These are phyloP conservation scores for Mythimna ferrago DNA, from an alignment of 2,888 invertebrate genomes.

Conservation along the genomic window DNA sequence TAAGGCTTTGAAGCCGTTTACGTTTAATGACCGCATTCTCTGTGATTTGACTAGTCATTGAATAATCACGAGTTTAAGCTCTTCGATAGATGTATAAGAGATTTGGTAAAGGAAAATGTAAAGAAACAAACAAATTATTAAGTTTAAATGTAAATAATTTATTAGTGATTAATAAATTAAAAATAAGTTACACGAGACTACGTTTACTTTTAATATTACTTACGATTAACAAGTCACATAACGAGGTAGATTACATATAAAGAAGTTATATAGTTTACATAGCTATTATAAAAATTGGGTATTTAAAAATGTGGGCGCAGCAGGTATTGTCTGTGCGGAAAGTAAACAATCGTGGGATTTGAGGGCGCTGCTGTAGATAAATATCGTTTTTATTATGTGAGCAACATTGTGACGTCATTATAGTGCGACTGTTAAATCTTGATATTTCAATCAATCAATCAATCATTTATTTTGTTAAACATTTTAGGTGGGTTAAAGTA, in stretches of 20 bases:
- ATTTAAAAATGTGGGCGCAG: neutral
- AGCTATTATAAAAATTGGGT: neutral
- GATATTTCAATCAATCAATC: too few species aligned
- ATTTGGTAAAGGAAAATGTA: neutral
- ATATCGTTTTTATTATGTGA: too few species aligned
- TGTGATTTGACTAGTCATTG: neutral
- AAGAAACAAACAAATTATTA: neutral
- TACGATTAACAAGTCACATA: slow-evolving; percentile 33
- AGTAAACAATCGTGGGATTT: too few species aligned
- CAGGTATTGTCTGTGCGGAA: too few species aligned
- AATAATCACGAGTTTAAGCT: neutral
- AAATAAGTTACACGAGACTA: slow-evolving; percentile 39
- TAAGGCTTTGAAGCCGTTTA: too few species aligned
- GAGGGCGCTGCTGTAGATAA: too few species aligned
- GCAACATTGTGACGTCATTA: too few species aligned
- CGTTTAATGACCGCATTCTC: neutral
- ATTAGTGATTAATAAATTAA: slow-evolving; percentile 33
- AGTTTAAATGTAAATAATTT: slow-evolving; percentile 43
- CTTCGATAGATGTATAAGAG: too few species aligned
- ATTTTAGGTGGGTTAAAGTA: too few species aligned
- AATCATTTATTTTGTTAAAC: too few species aligned
- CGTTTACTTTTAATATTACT: slow-evolving; percentile 38
- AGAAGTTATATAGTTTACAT: slow-evolving; percentile 1
- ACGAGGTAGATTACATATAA: slow-evolving; percentile 52
- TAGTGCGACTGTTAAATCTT: too few species aligned